phyloP scores from a whole-genome alignment of 2,797 vertebrate species.

The Podarcis siculus region DNA sequence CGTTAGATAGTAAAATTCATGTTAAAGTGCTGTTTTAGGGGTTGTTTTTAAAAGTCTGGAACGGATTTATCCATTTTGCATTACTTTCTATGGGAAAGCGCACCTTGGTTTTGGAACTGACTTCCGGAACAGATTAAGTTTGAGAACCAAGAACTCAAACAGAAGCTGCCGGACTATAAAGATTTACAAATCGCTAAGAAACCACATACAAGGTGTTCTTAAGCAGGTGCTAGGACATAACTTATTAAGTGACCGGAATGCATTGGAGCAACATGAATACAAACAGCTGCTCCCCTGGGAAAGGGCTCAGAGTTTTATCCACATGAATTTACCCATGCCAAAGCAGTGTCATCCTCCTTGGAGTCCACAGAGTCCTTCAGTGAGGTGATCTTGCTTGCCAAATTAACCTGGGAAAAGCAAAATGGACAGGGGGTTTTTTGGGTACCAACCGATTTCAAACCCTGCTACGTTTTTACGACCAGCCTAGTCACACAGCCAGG shows the following conservation, averaged over 20 bases:
- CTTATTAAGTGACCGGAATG: not conserved
- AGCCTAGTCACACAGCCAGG: not conserved
- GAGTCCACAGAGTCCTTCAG: not conserved
- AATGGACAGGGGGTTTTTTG: not conserved
- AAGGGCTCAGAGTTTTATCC: fast-evolving
- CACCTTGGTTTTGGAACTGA: too few species aligned
- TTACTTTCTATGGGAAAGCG: too few species aligned
- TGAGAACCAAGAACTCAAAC: too few species aligned
- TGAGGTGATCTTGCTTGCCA: slow-evolving; percentile 39
- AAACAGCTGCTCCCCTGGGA: not conserved
- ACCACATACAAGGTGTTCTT: not conserved
- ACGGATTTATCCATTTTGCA: too few species aligned
- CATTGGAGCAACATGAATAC: not conserved
- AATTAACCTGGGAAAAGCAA: slow-evolving; percentile 46
- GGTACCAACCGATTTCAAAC: not conserved
- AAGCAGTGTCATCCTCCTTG: slow-evolving; percentile 40
- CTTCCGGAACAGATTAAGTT: too few species aligned
- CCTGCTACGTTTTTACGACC: not conserved
- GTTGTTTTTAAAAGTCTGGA: too few species aligned
- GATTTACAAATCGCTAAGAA: not conserved
- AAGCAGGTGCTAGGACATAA: too few species aligned
- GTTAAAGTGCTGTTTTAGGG: too few species aligned
- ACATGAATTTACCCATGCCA: slow-evolving; percentile 61
- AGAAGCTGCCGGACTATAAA: not conserved
- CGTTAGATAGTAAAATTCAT: too few species aligned